phyloP scores from a whole-genome alignment of 2,888 invertebrate genomes.

The Perithous albicinctus region DNA sequence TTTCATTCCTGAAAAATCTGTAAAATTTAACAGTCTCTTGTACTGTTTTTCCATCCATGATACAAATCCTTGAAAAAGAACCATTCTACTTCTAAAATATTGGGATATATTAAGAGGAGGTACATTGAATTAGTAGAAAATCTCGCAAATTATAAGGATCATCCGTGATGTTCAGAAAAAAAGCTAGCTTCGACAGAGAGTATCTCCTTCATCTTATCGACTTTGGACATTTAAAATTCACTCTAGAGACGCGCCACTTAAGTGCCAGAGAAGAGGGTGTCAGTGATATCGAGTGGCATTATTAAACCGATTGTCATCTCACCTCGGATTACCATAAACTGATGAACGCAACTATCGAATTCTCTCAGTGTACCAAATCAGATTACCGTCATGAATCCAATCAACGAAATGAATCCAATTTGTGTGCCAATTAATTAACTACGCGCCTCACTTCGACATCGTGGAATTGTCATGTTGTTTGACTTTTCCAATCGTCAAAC shows the following conservation, averaged over 20 bases:
- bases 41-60: too few species aligned
- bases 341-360: neutral
- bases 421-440: neutral
- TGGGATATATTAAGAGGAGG: too few species aligned
- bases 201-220: too few species aligned
- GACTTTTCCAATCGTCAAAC: neutral
- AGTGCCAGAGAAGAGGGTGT: neutral
- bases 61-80: too few species aligned
- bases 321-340: neutral
- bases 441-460: neutral
- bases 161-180: too few species aligned
- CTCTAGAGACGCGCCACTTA: neutral
- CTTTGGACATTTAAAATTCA: too few species aligned
- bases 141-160: too few species aligned
- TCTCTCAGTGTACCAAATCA: neutral
- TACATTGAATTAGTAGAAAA: too few species aligned
- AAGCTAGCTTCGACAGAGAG: too few species aligned
- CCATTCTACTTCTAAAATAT: too few species aligned
- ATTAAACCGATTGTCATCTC: neutral
- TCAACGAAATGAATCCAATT: conserved; percentile 11
- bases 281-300: neutral
- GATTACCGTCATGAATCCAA: neutral
- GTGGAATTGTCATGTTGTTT: neutral
- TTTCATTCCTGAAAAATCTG: too few species aligned
- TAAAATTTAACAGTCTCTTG: too few species aligned